A percentile compares a stretch with the other conserved stretches of the same genome.
Evolutionary conservation across 2,113 vertebrate genomes (phyloP).

Genomic region (Pangasianodon gigas): DNA sequence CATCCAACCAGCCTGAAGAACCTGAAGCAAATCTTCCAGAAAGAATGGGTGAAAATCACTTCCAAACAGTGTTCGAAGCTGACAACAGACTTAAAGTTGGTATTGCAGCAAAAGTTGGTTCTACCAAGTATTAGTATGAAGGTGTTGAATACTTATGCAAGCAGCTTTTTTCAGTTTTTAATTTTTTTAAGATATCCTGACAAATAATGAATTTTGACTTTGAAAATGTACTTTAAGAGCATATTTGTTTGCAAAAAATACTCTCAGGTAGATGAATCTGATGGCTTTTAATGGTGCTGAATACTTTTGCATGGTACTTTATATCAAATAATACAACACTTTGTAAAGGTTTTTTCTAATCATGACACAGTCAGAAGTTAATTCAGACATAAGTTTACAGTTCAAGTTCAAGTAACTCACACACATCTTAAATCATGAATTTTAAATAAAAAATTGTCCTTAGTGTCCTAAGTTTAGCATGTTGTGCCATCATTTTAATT

Average conservation of each 20-base stretch:
- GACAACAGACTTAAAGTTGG: no score
- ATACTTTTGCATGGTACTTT: no score
- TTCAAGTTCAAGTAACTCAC: background rate
- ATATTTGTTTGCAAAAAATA: no score
- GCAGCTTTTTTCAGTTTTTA: background rate
- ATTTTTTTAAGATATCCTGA: background rate
- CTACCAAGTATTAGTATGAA: background rate
- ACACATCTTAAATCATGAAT: background rate
- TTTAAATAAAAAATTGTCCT: background rate
- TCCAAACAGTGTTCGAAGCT: no score
- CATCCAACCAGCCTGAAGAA: no score
- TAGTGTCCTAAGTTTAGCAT: background rate
- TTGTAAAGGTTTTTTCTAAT: background rate
- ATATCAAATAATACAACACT: no score
- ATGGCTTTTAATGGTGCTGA: background rate
- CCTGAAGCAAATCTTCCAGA: no score
- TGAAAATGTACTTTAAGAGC: no score
- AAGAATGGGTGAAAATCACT: no score
- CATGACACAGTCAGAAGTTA: background rate
- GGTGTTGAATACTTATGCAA: background rate
- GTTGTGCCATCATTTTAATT: background rate
- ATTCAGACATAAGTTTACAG: background rate
- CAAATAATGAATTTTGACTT: background rate
- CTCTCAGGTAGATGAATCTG: no score
- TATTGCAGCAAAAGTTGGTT: no score